A percentile compares a stretch with the other conserved stretches of the same genome.
Evolutionary conservation across 2,888 invertebrate genomes (phyloP).

Genomic region (Thyatira batis): DNA sequence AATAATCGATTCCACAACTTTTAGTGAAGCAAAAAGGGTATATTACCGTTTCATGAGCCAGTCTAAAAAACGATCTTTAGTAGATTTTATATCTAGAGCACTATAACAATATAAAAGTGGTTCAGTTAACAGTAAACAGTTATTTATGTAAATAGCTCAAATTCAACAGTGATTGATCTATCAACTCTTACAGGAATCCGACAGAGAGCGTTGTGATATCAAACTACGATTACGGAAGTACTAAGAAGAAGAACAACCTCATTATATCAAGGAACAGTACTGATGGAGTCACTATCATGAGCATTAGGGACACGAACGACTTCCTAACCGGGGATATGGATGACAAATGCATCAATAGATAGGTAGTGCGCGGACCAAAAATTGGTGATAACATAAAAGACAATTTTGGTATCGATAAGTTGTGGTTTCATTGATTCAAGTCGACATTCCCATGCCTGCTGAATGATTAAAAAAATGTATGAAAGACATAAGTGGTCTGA

Average conservation of each 20-base stretch:
- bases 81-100: not conserved
- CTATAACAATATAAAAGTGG: not conserved
- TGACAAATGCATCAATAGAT: constrained; percentile 67
- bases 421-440: not conserved
- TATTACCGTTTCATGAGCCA: too few species aligned
- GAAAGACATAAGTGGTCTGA: not conserved
- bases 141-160: not conserved
- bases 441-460: not conserved
- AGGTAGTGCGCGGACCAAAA: constrained; percentile 25
- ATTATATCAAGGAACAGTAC: constrained; percentile 66
- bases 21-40: too few species aligned
- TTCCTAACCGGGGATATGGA: constrained; percentile 58
- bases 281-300: constrained; percentile 74
- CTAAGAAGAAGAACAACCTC: constrained; percentile 73
- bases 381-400: constrained; percentile 6
- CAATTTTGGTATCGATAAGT: constrained; percentile 6
- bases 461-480: not conserved
- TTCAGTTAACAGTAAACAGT: not conserved
- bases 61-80: too few species aligned
- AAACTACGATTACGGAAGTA: constrained; percentile 76
- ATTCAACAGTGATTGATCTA: constrained; percentile 56
- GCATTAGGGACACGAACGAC: constrained; percentile 63
- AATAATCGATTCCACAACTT: too few species aligned
- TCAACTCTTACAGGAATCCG: constrained; percentile 69
- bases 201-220: constrained; percentile 79